Evolutionary conservation across 2,888 invertebrate genomes (phyloP).

Genomic region (Cephus pygmeus): DNA sequence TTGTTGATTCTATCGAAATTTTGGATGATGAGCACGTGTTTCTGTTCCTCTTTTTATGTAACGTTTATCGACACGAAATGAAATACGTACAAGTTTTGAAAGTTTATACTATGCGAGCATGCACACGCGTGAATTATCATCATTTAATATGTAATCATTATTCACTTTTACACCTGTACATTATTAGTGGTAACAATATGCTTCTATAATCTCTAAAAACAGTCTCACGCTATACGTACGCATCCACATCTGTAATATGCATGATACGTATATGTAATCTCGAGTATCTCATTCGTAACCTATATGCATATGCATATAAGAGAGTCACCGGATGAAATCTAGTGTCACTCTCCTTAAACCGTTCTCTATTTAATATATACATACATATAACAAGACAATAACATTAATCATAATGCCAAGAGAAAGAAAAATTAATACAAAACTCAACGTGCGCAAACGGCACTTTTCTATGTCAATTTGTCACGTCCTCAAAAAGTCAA

Average conservation of each 20-base stretch:
- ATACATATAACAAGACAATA: background rate
- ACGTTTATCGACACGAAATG: background rate
- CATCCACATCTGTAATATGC: background rate
- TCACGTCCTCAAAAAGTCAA: background rate
- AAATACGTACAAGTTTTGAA: background rate
- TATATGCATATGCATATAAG: background rate
- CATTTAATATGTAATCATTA: background rate
- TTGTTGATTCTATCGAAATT: background rate
- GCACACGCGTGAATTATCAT: background rate
- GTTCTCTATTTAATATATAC: background rate
- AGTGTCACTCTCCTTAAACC: background rate
- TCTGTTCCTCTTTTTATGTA: background rate
- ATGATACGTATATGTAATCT: background rate
- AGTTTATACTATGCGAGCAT: background rate
- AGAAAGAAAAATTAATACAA: background rate
- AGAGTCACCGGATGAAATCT: background rate
- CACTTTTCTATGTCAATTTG: background rate
- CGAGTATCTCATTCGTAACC: background rate
- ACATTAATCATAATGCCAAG: background rate
- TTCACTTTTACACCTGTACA: conserved; percentile 34
- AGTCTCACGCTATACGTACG: background rate
- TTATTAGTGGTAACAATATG: conserved; percentile 31
- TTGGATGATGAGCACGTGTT: background rate
- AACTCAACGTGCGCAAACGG: background rate
- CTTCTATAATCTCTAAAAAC: conserved; percentile 18